Conservation (phyloP, 1,140 invertebrate species). For the Drosophila lacertosa region DNA sequence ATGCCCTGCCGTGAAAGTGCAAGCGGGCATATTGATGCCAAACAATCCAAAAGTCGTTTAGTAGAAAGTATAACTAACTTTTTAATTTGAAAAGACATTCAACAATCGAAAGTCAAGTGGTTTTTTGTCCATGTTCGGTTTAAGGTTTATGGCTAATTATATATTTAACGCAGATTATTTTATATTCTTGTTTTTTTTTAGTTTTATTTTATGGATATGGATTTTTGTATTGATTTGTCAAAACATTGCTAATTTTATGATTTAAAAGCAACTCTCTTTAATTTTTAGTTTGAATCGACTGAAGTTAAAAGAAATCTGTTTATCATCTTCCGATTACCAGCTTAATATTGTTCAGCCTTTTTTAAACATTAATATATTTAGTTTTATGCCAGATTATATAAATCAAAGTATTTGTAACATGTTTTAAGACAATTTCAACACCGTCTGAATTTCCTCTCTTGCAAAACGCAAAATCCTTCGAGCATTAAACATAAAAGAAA, state of each 20-base stretch:
- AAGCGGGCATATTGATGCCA: slow-evolving; percentile 11
- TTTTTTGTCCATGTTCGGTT: background rate
- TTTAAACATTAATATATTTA: too few relatives aligned
- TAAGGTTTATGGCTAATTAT: background rate
- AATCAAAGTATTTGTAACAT: background rate
- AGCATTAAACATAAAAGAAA: slow-evolving; percentile 12
- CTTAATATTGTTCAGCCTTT: too few relatives aligned
- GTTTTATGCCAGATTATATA: background rate
- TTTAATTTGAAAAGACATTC: background rate
- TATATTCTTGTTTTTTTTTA: too few relatives aligned
- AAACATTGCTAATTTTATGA: too few relatives aligned
- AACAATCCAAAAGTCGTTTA: background rate
- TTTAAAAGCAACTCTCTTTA: too few relatives aligned
- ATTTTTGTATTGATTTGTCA: slow-evolving; percentile 1
- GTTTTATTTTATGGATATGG: background rate
- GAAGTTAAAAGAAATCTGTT: too few relatives aligned
- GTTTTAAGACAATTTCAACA: background rate
- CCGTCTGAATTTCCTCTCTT: slow-evolving; percentile 11
- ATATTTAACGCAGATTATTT: too few relatives aligned
- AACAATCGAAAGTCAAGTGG: too few relatives aligned
- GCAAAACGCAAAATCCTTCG: slow-evolving; percentile 5
- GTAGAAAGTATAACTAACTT: background rate
- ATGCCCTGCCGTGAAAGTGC: slow-evolving; percentile 22
- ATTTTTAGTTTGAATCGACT: too few relatives aligned
- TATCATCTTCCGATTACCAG: too few relatives aligned